A percentile compares a stretch with the other conserved stretches of the same genome.
These are phyloP conservation scores for Austrolebias charrua DNA, from an alignment of 2,797 vertebrate genomes.

Conservation along the genomic window DNA sequence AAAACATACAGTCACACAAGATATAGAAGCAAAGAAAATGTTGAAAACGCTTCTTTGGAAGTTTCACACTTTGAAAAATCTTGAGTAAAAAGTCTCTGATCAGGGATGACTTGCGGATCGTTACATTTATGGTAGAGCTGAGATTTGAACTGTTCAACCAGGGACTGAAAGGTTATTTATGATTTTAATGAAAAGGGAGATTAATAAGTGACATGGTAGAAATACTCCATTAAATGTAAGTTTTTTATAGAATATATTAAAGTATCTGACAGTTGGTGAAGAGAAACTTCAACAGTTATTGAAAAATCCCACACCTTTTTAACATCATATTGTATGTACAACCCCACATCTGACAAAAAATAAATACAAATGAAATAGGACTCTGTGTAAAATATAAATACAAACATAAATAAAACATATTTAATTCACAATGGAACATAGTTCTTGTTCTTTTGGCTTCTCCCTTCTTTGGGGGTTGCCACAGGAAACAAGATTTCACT, in stretches of 20 bases:
- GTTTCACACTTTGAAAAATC: slow-evolving; percentile 10
- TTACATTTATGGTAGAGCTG: slow-evolving; percentile 15
- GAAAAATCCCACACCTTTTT: background rate
- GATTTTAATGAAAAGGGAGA: background rate
- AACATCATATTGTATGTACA: background rate
- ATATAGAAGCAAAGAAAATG: slow-evolving; percentile 1
- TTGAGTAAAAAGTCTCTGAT: slow-evolving; percentile 32
- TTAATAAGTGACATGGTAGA: background rate
- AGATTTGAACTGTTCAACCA: background rate
- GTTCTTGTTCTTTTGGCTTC: no score
- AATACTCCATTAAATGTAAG: background rate
- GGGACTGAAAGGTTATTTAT: no score
- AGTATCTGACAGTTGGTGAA: slow-evolving; percentile 1
- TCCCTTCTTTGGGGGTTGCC: no score
- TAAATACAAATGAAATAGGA: no score
- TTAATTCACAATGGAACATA: no score
- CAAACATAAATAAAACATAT: no score
- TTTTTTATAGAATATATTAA: background rate
- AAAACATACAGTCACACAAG: slow-evolving; percentile 11
- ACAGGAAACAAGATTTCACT: no score
- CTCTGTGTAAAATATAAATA: no score
- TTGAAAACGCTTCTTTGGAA: background rate
- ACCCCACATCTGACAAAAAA: no score
- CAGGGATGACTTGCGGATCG: slow-evolving; percentile 12
- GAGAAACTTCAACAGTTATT: background rate